Base-by-base conservation (phyloP, 2,888 invertebrate species). In the Cordilura impudica region DNA sequence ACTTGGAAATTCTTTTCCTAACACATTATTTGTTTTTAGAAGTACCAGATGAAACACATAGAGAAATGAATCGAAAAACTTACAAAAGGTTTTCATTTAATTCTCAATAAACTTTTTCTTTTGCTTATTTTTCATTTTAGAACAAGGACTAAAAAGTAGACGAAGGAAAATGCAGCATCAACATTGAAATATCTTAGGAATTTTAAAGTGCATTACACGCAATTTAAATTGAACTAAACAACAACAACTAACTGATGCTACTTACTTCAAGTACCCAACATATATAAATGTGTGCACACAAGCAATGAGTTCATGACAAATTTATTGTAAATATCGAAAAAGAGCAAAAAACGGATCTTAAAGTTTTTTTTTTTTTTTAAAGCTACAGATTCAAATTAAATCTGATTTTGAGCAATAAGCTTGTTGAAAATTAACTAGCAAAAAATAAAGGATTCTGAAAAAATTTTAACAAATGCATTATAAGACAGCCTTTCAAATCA, bases 61-160 rank as follows among this genome's bases (percentile, higher is more conserved):
- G 16, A n/a, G 39, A n/a, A 31, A 61, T 23, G 51, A 47, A 7
- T 35, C 35, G n/a, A 45, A 45, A 63, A n/a, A 23, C 10, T 66
- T 66, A 58, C 29, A 58, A 29, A 60, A 73, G 51, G 51, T 49
- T 31, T 66, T 58, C 51, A 39, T 10, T 58, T 43, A 16, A 58
- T 51, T 60, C 51, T 43, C 49, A 54, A 14, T 12, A 26, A 51
- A 14, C 14, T 45, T 73, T 54, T 6, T 16, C 26, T 49, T 31
- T 65, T 65, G n/a, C 56, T 65, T 18, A 43, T 19, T 53, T 66
- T 51, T 45, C 66, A 23, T 74, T 74, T 74, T 47, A 75, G 74
- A 29, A n/a, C 45, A 26, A 61, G 39, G 19, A 54, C 45, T 31
- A 39, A 49, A 51, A 8, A 18, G 31, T 31, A 19, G 23, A 60